A percentile compares a stretch with the other conserved stretches of the same genome.
Conservation (phyloP, 2,888 invertebrate genomes). For the Homarus gammarus region DNA sequence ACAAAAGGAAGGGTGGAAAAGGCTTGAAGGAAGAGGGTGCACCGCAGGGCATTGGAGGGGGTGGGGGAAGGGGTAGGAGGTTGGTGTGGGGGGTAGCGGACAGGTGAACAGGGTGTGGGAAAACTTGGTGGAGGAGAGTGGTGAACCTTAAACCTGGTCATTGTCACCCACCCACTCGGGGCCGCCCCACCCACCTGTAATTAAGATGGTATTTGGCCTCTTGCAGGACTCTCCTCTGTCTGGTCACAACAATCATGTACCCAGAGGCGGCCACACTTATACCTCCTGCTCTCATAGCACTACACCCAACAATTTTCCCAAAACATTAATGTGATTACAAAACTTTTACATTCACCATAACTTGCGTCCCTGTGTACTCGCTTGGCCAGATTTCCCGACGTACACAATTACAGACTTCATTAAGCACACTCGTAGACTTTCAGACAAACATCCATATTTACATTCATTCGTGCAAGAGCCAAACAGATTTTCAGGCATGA, state of each 20-base stretch:
- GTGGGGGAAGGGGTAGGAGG: conserved; percentile 3
- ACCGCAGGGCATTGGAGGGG: conserved; percentile 67
- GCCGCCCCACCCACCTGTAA: neutral
- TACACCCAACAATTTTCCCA: neutral
- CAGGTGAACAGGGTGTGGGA: conserved; percentile 67
- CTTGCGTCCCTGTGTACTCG: neutral
- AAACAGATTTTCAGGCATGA: too few species aligned
- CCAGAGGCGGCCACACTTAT: neutral
- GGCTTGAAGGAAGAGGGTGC: conserved; percentile 73
- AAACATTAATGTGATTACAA: too few species aligned
- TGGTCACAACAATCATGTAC: neutral
- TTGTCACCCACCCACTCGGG: conserved; percentile 28
- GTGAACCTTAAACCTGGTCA: conserved; percentile 29
- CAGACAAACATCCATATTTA: too few species aligned
- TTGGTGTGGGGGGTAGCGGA: conserved; percentile 21
- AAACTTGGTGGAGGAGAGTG: conserved; percentile 37
- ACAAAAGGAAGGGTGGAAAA: conserved; percentile 72
- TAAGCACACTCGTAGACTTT: too few species aligned
- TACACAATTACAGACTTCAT: too few species aligned
- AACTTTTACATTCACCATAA: neutral
- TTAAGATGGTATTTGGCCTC: conserved; percentile 2
- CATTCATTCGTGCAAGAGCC: too few species aligned
- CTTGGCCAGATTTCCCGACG: neutral
- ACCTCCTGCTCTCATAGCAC: neutral
- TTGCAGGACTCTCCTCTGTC: neutral